Evolutionary conservation across 2,888 invertebrate species (phyloP).

Genomic region (Lymantria dispar): DNA sequence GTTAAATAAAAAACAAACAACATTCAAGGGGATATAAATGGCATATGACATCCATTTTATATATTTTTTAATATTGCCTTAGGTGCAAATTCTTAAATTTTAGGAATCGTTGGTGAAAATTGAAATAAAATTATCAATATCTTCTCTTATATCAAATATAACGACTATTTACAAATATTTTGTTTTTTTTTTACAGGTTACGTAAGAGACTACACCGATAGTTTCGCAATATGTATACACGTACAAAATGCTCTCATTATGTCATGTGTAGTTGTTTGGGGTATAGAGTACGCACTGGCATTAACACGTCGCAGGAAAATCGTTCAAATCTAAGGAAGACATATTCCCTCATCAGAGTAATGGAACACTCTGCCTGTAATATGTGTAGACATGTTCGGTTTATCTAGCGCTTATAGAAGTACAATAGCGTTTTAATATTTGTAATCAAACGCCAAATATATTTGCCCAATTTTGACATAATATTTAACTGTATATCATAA

Average conservation of each 20-base stretch:
- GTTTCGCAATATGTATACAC: conserved; percentile 87
- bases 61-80: no score
- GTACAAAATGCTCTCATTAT: conserved; percentile 87
- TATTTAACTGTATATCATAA: not conserved
- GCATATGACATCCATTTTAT: no score
- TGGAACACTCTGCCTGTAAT: not conserved
- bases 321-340: conserved; percentile 22
- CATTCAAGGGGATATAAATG: no score
- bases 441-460: conserved; percentile 14
- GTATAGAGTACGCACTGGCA: conserved; percentile 82
- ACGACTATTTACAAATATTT: not conserved
- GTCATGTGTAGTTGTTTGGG: conserved; percentile 87
- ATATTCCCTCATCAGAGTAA: not conserved
- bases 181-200: conserved; percentile 74
- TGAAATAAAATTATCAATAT: not conserved
- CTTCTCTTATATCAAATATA: not conserved
- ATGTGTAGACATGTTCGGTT: not conserved
- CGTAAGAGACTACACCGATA: conserved; percentile 86
- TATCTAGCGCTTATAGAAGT: conserved; percentile 9
- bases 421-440: conserved; percentile 12
- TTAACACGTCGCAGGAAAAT: conserved; percentile 71
- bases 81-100: no score
- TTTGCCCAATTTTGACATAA: conserved; percentile 11
- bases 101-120: not conserved
- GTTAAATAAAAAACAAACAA: no score